These are phyloP conservation scores for Tupaia tana DNA, from an alignment of 2,113 vertebrate species.

Conservation along the genomic window DNA sequence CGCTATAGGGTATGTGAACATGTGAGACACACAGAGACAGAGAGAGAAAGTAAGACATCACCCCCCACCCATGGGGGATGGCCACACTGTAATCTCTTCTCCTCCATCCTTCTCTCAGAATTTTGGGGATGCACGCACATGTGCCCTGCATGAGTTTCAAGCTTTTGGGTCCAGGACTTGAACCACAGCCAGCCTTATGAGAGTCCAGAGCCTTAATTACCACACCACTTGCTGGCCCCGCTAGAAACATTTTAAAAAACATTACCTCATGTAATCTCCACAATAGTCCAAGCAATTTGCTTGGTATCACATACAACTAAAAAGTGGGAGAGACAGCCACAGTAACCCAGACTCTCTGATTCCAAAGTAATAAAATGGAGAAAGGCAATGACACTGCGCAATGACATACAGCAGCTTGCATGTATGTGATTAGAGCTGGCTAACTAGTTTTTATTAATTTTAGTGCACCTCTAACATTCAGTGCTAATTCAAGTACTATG, in stretches of 20 bases:
- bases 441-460: background rate
- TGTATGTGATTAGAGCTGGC: background rate
- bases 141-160: no score
- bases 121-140: no score
- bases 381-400: background rate
- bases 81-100: no score
- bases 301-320: background rate
- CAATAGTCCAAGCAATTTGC: background rate
- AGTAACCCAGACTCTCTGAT: background rate
- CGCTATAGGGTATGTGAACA: no score
- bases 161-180: no score
- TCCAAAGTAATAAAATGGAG: background rate
- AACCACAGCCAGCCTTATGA: no score
- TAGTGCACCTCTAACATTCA: background rate
- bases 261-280: background rate
- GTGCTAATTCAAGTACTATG: constrained; percentile 16
- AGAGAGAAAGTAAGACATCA: no score
- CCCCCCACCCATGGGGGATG: no score
- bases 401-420: background rate
- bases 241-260: background rate
- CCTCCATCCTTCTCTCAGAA: no score
- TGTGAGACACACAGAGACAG: no score
- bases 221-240: no score
- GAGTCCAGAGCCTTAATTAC: no score
- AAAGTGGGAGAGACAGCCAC: background rate